Base-by-base conservation (phyloP, 2,888 invertebrate genomes). In the Bombylius discolor region DNA sequence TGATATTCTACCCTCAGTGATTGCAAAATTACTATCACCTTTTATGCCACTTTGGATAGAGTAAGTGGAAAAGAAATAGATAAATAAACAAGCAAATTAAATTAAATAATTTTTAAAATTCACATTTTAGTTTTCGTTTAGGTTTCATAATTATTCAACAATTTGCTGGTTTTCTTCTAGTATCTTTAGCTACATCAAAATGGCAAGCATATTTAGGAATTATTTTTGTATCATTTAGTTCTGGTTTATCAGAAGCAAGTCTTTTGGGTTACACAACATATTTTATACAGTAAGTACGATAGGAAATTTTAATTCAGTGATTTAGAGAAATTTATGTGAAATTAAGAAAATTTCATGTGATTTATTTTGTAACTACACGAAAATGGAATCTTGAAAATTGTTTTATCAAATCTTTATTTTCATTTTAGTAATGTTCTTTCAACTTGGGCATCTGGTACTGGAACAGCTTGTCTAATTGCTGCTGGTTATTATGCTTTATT, bases 381-480 rank as follows among this genome's bases (percentile, higher is more conserved):
- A 23, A 23, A 3, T 23, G 3, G 23, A 23, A 23, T 23, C 23
- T 23, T 23, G 23, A 23, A 23, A 23, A 23, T 23, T 49, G 34
- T 39, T 55, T 33, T 32, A 33, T 48, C 7, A n/a, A 14, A 52
- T 9, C 51, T 23, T 50, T n/a, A 42, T 39, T 51, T 49, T 36
- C 31, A 39, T 49, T 71, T 64, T 59, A 60, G 88, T 68, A 82
- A 85, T 70, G 83, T 84, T 0, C 80, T 91, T 23, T 87, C 88
- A 3, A 82, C 87, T 3, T 90, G 89, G 89, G 87, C 89, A 23
- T 89, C 89, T 5, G 91, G 91, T 11, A 91, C 90, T 39, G 89
- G 89, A 12, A 73, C 85, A 45, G 89, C 91, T 52, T 91, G 91
- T 47, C 77, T 91, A 52, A 78, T 87, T 62, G 91, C 90, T 5